Evolutionary conservation across 1,140 invertebrate genomes (phyloP), one percentile per base, ranked within the genome.

Genomic region (Drosophila biarmipes): DNA sequence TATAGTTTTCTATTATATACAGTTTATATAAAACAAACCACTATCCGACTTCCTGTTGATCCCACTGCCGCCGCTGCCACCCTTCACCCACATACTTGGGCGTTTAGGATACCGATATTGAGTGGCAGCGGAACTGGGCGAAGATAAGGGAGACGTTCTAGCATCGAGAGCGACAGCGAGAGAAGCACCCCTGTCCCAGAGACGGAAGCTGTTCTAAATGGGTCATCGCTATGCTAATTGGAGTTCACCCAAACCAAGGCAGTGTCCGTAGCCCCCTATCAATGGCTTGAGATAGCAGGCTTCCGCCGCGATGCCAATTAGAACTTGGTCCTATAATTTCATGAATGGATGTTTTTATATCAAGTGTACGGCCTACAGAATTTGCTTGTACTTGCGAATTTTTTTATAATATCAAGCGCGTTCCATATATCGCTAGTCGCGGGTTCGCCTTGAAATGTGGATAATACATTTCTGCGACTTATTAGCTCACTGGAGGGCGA

Each of bases 151-250:
- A 56, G 37, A 43, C 40, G 27, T 29, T 34, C 24, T 42, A 40
- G 31, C 51, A 17, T 34, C 51, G 42, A 52, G 27, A 45, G 63
- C 35, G 66, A 53, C 58, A 29, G 69, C 37, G 24, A 27, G 14
- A 54, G 49, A 73, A 66, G 68, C 73, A 81, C 81, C 81, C 77
- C 81, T 72, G 59, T 52, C 57, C 62, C 57, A 59, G 59, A 80
- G 81, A 86, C 82, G 82, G 82, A 86, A 82, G 71, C 82, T 75
- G 78, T 53, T 63, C 71, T 76, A 67, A 86, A 86, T 86, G 84
- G 82, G 82, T 86, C 82, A 86, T 78, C 78, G 84, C 82, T 68
- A 82, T 87, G 84, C 84, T 86, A 86, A 86, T 82, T 86, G 82
- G 82, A 78, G 71, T 81, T 87, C 77, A 82, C 78, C 78, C 80